These are phyloP conservation scores for Cryptocephalus primarius DNA, from an alignment of 2,888 invertebrate genomes.

Conservation along the genomic window DNA sequence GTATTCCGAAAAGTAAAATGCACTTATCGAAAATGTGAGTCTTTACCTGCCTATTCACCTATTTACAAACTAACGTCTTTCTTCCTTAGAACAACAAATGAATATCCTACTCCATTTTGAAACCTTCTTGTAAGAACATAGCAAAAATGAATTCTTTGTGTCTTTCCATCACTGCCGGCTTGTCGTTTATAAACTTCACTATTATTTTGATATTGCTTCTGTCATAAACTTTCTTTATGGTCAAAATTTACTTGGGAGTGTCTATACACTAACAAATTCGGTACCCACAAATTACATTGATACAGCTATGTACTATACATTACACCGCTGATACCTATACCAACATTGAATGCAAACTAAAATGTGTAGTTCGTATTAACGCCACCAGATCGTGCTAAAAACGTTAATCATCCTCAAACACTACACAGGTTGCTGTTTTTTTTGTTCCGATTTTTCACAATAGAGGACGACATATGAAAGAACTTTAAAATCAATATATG, in stretches of 20 bases:
- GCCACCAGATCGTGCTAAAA: slow-evolving; percentile 20
- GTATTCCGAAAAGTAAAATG: slow-evolving; percentile 1
- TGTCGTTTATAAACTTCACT: slow-evolving; percentile 22
- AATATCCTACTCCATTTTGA: slow-evolving; percentile 33
- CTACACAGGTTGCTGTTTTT: too few relatives aligned
- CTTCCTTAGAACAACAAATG: slow-evolving; percentile 27
- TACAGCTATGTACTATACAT: slow-evolving; percentile 18
- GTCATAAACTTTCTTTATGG: slow-evolving; percentile 23
- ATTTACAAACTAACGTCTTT: slow-evolving; percentile 1
- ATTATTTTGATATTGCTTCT: slow-evolving; percentile 22
- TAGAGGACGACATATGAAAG: too few relatives aligned
- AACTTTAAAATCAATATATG: too few relatives aligned
- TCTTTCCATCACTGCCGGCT: slow-evolving; percentile 18
- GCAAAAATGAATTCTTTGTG: slow-evolving; percentile 27
- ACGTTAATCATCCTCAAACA: too few relatives aligned
- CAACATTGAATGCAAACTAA: slow-evolving; percentile 19
- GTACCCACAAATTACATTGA: slow-evolving; percentile 25
- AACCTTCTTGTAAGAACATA: slow-evolving; percentile 30
- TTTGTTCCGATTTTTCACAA: too few relatives aligned
- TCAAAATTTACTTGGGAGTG: slow-evolving; percentile 27
- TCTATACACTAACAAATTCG: slow-evolving; percentile 27
- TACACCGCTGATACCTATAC: slow-evolving; percentile 17
- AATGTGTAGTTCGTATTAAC: slow-evolving; percentile 13
- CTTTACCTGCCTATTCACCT: not conserved
- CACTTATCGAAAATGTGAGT: not conserved